Evolutionary conservation across 2,888 invertebrate genomes (phyloP), one percentile per base, ranked within the genome.

Genomic region (Cerastis leucographa): DNA sequence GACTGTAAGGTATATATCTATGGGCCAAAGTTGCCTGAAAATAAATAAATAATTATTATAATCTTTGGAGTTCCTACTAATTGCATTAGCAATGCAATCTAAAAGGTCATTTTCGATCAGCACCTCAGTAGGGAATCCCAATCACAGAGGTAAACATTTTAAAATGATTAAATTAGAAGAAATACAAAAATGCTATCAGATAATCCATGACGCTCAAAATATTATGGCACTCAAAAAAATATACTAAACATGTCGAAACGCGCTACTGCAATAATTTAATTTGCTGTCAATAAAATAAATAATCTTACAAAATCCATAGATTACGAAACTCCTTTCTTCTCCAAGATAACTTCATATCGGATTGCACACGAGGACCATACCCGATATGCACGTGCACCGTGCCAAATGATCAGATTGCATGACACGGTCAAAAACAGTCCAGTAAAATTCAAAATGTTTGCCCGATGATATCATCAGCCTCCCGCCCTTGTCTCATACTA

Each of bases 261-360:
- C 42, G 65, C 59, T 22, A 65, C 42, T 59, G 22, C 11, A 54
- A 40, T 12, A 54, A 17, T 42, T 51, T 62, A 74, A 54, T 61
- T 67, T 54, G 14, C 11, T 54, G 61, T 22, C 61, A 64, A 25
- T 49, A 25, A 56, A 49, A 64, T 42, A 74, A 80, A 49, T 79
- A 64, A 75, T 79, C 67, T 49, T 42, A 3, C 19, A 29, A 35
- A 9, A 19, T 80, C 19, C 14, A 19, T 22, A 44, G 73, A 78
- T 78, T 59, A 65, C n/a, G 8, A 56, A 54, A 75, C 67, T 67
- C 14, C 51, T 66, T 80, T 76, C 66, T 76, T 81, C 14, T 76
- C 14, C 35, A 56, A 62, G 71, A 76, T 81, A 76, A 67, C 8
- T 67, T 61, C 42, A 3, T 81, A 78, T 78, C 61, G 54, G 69